Evolutionary conservation across 2,797 vertebrate genomes (phyloP).

Genomic region (Myripristis jacobus): DNA sequence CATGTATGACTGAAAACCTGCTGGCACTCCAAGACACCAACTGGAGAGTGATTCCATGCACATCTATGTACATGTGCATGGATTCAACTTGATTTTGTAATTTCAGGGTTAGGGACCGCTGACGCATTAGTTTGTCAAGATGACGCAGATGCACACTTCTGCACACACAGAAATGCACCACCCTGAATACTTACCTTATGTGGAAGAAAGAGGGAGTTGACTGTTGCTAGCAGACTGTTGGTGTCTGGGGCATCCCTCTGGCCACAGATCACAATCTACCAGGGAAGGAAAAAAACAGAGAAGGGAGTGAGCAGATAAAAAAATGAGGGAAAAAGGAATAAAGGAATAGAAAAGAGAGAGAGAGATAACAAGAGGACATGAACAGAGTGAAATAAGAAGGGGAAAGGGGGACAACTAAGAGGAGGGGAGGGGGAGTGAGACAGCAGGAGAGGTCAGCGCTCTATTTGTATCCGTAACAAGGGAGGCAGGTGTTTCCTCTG

Average conservation of each 20-base stretch:
- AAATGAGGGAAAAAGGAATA: neutral
- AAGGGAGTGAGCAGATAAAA: neutral
- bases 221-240: constrained; percentile 81
- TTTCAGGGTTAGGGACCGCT: constrained; percentile 2
- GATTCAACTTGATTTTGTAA: constrained; percentile 53
- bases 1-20: constrained; percentile 14
- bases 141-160: constrained; percentile 19
- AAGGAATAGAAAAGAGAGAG: neutral
- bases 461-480: constrained; percentile 74
- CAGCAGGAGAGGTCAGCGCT: constrained; percentile 50
- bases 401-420: constrained; percentile 41
- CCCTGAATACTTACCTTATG: constrained; percentile 85
- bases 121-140: constrained; percentile 7
- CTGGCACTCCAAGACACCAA: constrained; percentile 5
- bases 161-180: neutral
- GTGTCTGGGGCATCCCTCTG: constrained; percentile 88
- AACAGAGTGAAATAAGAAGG: constrained; percentile 38
- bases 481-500: constrained; percentile 77
- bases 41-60: constrained; percentile 16
- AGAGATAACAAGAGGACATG: constrained; percentile 43
- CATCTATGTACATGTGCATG: constrained; percentile 19
- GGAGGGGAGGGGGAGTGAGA: neutral
- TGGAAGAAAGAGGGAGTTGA: constrained; percentile 87
- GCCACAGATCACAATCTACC: constrained; percentile 91
- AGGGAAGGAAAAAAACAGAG: neutral